These are phyloP conservation scores for Sinocyclocheilus grahami DNA, from an alignment of 2,113 vertebrate species.

Conservation along the genomic window DNA sequence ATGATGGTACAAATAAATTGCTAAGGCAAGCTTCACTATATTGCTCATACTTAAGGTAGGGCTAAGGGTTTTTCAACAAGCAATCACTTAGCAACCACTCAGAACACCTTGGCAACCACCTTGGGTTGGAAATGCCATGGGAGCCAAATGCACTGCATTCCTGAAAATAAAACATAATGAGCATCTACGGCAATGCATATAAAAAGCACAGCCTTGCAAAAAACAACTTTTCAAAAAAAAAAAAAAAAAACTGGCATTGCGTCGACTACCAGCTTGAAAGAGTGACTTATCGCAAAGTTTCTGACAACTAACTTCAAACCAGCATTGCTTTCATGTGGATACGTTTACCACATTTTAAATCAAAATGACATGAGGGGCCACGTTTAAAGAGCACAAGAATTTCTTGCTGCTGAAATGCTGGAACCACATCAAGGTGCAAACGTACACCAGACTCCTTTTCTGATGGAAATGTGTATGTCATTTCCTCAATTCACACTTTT, in stretches of 20 bases:
- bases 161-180: not conserved
- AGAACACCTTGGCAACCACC: not conserved
- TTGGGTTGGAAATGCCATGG: not conserved
- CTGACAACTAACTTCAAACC: slow-evolving; percentile 20
- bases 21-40: not conserved
- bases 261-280: not conserved
- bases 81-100: not conserved
- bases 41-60: not conserved
- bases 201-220: not conserved
- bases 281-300: slow-evolving; percentile 38
- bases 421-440: slow-evolving; percentile 29
- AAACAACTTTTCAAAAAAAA: not conserved
- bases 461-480: slow-evolving; percentile 3
- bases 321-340: slow-evolving; percentile 42
- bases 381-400: slow-evolving; percentile 35
- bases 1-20: not conserved
- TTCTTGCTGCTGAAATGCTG: slow-evolving; percentile 14
- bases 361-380: slow-evolving; percentile 43
- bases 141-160: not conserved
- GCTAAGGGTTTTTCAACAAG: not conserved
- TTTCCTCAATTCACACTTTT: slow-evolving; percentile 32
- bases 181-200: not conserved
- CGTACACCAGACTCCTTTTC: not conserved
- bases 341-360: slow-evolving; percentile 45
- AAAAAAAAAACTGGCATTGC: not conserved